Evolutionary conservation across 2,113 vertebrate genomes (phyloP).

Genomic region (Anhinga rufa): DNA sequence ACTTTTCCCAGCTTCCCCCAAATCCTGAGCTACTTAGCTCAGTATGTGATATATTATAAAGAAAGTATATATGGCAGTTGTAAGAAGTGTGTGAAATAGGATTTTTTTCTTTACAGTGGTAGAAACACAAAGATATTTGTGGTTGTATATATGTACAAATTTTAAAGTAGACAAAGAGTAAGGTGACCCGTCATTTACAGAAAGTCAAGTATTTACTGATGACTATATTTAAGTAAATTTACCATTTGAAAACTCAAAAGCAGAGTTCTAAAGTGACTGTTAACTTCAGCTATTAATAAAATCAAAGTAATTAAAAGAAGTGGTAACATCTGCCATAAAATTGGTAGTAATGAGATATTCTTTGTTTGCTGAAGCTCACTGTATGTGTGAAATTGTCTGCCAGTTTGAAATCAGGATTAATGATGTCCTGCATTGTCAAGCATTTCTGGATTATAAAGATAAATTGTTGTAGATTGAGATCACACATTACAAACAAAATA

Average conservation of each 20-base stretch:
- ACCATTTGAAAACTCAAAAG: not conserved
- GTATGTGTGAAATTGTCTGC: not conserved
- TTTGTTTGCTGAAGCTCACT: not conserved
- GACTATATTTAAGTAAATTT: not conserved
- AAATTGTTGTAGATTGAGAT: not conserved
- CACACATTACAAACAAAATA: not conserved
- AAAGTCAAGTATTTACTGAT: not conserved
- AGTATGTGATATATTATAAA: not conserved
- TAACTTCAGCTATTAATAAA: not conserved
- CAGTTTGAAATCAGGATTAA: not conserved
- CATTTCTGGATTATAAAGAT: slow-evolving; percentile 3
- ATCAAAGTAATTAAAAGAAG: not conserved
- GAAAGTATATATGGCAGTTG: not conserved
- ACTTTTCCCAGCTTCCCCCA: not conserved
- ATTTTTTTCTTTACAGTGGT: not conserved
- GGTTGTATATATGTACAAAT: not conserved
- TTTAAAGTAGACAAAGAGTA: not conserved
- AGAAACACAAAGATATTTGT: not conserved
- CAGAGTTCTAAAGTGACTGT: not conserved
- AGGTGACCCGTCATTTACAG: not conserved
- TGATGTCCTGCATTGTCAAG: not conserved
- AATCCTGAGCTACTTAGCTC: not conserved
- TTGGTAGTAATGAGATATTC: not conserved
- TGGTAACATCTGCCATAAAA: not conserved
- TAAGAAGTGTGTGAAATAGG: not conserved